Base-by-base conservation (phyloP, 2,797 vertebrate genomes). In the Alauda arvensis region DNA sequence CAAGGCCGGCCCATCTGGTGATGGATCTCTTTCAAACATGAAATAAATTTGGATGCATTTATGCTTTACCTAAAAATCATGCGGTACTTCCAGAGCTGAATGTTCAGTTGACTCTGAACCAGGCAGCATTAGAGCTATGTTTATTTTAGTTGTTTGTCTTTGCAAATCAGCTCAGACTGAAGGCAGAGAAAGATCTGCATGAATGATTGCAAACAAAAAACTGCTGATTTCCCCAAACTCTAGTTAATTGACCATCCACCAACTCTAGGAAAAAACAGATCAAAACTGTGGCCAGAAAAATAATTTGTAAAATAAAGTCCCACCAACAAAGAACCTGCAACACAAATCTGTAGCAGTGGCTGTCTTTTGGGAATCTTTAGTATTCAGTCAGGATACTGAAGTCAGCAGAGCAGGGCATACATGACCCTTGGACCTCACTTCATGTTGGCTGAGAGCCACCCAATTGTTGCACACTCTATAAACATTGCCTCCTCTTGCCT, bases 91-190 rank as follows among this genome's bases (percentile, higher is more conserved):
- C 71, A 88, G 61, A 92, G 71, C 71, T 86, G 59, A 84, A 79
- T 46, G 63, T 81, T 81, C 55, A 52, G 45, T 67, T 87, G 83
- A 83, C 31, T 87, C 87, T 53, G 56, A 88, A 89, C 29, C 49
- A 87, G 40, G 66, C 88, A 78, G 70, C 29, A 42, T 78, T 85
- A 76, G 33, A 89, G 61, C 67, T 85, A 8, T 89, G 83, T 95
- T 92, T 95, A 78, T 93, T 89, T 93, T 90, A 90, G 86, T 67
- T 91, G 88, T 92, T 91, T 89, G 84, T 88, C 81, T 91, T 92
- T 87, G 91, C 80, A 83, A 84, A 92, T 81, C 80, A 87, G 62
- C 68, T 83, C 93, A 93, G 87, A 61, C 70, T 85, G 80, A 90
- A 87, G 77, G 57, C 94, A 91, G 75, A 83, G 74, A 59, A 85